These are phyloP conservation scores for Rattus norvegicus DNA, from an alignment of 2,113 vertebrate genomes.

Conservation along the genomic window DNA sequence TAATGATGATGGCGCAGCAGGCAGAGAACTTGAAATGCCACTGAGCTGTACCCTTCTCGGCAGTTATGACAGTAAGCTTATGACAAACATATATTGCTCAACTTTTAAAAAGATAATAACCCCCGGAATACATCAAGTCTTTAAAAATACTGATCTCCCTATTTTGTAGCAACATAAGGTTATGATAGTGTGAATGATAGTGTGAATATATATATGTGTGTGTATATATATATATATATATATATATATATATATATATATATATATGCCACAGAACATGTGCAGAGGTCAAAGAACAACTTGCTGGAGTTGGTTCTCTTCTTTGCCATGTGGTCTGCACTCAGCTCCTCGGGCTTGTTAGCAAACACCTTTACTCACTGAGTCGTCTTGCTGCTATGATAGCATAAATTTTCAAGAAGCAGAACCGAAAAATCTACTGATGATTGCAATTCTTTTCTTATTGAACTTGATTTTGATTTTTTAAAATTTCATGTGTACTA, in stretches of 20 bases:
- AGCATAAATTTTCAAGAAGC: neutral
- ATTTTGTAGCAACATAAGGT: slow-evolving; percentile 39
- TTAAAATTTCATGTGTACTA: neutral
- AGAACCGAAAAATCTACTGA: neutral
- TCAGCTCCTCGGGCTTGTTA: neutral
- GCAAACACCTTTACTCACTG: neutral
- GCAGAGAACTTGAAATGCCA: neutral
- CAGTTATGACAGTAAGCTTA: neutral
- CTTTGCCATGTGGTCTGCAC: neutral
- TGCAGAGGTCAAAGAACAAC: neutral
- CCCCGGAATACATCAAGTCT: neutral
- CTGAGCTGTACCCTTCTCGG: neutral
- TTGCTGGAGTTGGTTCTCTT: neutral
- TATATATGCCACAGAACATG: too few relatives aligned
- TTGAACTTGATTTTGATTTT: neutral
- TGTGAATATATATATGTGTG: neutral
- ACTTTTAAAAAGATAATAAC: neutral
- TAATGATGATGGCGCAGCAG: neutral
- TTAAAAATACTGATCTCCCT: slow-evolving; percentile 37
- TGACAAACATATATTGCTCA: neutral
- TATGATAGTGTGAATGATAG: neutral
- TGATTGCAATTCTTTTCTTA: neutral
- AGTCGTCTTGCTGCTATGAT: neutral
- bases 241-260: too few relatives aligned
- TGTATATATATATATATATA: too few relatives aligned